Evolutionary conservation across 2,888 invertebrate species (phyloP), one percentile per base, ranked within the genome.

Genomic region (Sympetrum striolatum): DNA sequence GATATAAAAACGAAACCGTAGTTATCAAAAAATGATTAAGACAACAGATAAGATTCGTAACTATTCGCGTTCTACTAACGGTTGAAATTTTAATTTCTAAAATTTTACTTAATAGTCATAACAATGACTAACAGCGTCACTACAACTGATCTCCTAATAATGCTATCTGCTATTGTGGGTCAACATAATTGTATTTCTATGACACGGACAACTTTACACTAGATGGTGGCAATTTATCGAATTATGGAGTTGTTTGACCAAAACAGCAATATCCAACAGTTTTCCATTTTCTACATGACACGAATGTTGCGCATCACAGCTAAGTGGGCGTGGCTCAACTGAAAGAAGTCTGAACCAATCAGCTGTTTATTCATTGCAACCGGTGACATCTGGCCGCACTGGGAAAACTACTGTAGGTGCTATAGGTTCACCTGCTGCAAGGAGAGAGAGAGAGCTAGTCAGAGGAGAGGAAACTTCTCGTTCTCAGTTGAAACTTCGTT

Each of bases 291-390:
- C 90, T 90, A 79, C 31, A 53, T 81, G 53, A 80, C 90, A 80
- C 80, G 39, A 90, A 90, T 80, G 39, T 90, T 90, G 90, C 90
- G 90, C 90, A 90, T 90, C 80, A 80, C 37, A 25, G 73, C 90
- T 90, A 80, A 53, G 90, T 90, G 90, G 90, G 90, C 90, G 90
- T 90, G 90, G 90, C 31, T 58, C 90, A 48, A 80, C 90, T 80
- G 80, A 53, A 48, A 53, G 80, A 80, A 39, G 48, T 53, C n/a
- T 58, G 80, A 80, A 22, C 90, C 90, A 90, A 90, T 90, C 90
- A 90, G 90, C 90, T 90, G 90, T 90, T 90, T 80, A 80, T 81
- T 37, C 58, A 37, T 60, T 86, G 60, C 60, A 86, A 60, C 86
- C 60, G 86, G 86, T 86, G 86, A 86, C 86, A 86, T 86, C 86